Percentiles rank a stretch among this genome's conserved stretches.
phyloP scores from a whole-genome alignment of 2,888 invertebrate genomes.

The Busseola fusca region DNA sequence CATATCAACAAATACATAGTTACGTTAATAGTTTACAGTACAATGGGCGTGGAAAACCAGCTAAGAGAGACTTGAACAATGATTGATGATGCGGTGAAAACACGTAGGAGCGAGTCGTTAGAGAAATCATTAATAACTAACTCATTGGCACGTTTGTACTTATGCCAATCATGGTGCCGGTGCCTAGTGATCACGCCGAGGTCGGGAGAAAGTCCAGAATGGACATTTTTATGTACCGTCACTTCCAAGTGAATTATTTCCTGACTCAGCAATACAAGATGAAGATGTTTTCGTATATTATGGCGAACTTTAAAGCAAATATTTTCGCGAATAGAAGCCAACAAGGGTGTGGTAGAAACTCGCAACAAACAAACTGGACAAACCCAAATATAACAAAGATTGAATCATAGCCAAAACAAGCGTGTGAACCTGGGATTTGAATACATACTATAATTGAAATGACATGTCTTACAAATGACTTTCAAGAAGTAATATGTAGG shows the following conservation, averaged over 20 bases:
- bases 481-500: conserved; percentile 11
- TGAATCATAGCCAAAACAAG: conserved; percentile 34
- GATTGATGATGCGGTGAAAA: conserved; percentile 68
- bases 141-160: conserved; percentile 63
- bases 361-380: conserved; percentile 25
- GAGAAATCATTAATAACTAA: conserved; percentile 74
- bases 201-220: conserved; percentile 72
- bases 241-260: conserved; percentile 52
- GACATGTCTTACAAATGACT: conserved; percentile 26
- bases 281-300: conserved; percentile 39
- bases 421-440: conserved; percentile 33
- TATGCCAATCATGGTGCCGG: conserved; percentile 70
- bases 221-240: conserved; percentile 56
- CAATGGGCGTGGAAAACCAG: conserved; percentile 49
- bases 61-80: conserved; percentile 57
- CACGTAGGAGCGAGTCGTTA: conserved; percentile 60
- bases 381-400: conserved; percentile 32
- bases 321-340: conserved; percentile 31
- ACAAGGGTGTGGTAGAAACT: conserved; percentile 29
- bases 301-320: conserved; percentile 30
- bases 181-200: conserved; percentile 59
- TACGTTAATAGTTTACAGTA: conserved; percentile 21
- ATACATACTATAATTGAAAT: conserved; percentile 28
- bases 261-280: conserved; percentile 58
- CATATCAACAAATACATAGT: conserved; percentile 21